Evolutionary conservation across 1,140 invertebrate species (phyloP), one percentile per base, ranked within the genome.

Genomic region (Mycetomoellerius zeteki): DNA sequence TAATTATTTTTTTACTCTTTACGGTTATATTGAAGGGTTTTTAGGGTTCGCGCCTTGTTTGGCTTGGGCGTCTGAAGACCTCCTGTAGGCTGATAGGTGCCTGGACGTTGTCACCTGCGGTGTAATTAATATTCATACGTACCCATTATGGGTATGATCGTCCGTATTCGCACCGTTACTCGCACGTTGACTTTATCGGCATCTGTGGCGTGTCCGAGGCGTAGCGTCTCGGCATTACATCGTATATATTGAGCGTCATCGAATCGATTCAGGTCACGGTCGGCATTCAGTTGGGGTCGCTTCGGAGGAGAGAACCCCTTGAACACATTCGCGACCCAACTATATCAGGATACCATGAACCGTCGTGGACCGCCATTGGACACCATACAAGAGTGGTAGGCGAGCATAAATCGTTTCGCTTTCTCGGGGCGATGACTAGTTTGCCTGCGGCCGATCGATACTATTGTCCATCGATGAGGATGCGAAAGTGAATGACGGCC

Each of bases 61-160:
- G 89, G 88, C 78, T 88, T 81, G 73, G 87, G 78, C 72, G 37
- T 24, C 86, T 82, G 77, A 64, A 84, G 27, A 95, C 92, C 94
- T 95, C 93, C 85, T 95, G 54, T 30, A 1, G 33, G 37, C 54
- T 93, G 89, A 92, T 95, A 89, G 24, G 78, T 73, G 76, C 94
- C 94, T 95, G 93, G 76, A 86, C 89, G 86, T 86, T 95, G 95
- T 95, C 95, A 95, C 93, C 94, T 93, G 90, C 90, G 90, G 87
- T 94, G 93, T 95, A 95, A 95, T 95, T 95, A 95, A 95, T 95
- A 95, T 95, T 95, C 95, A 95, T 95, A 93, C 76, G 86, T 92
- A 91, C 77, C 54, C 67, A 84, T 89, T 85, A 81, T 85, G 80
- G 24, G 80, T 89, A 90, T 82, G 89, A 90, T 86, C 54, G 64